Evolutionary conservation across 1,140 invertebrate species (phyloP), one percentile per base, ranked within the genome.

Genomic region (Limonius californicus): DNA sequence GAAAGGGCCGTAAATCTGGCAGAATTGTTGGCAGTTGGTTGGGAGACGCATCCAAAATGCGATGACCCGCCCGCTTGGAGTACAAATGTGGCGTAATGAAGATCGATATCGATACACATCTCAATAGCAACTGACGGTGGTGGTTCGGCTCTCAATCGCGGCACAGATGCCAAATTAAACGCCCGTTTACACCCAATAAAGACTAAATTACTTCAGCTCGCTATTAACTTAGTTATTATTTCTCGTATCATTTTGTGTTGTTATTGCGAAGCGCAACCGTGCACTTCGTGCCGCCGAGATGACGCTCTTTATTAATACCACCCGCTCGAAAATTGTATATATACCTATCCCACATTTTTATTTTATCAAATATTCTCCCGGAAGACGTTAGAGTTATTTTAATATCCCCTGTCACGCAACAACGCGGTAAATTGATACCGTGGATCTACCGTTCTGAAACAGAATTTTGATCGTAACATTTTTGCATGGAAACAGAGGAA

Each of bases 121-220:
- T 63, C 56, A 59, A 59, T 59, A 58, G 53, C 57, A 55, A 61
- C 59, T 21, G 27, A 3, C 59, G 19, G 7, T 39, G n/a, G 18
- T 32, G 39, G 47, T 32, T 56, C 62, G 20, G 54, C 18, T 20
- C 14, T 30, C 32, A 23, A 47, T 43, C 43, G 57, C 9, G 19
- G 57, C 59, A 57, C 54, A 50, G 54, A 62, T 59, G 64, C 59
- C 55, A 60, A 62, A 66, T 66, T 66, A 66, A 66, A 66, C 53
- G 53, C 20, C 61, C 42, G 61, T 66, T 63, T 63, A 66, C 64
- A 66, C 64, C 43, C 55, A 63, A 63, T 66, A 59, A 63, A 63
- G 57, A 35, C 53, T 66, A 59, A 66, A 62, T 65, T 65, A 62
- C 64, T 57, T 55, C 54, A 55, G 57, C 64, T 59, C 56, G 39